Percentiles rank a stretch among this genome's conserved stretches.
phyloP scores from a whole-genome alignment of 2,113 vertebrate species.

The Daubentonia madagascariensis region DNA sequence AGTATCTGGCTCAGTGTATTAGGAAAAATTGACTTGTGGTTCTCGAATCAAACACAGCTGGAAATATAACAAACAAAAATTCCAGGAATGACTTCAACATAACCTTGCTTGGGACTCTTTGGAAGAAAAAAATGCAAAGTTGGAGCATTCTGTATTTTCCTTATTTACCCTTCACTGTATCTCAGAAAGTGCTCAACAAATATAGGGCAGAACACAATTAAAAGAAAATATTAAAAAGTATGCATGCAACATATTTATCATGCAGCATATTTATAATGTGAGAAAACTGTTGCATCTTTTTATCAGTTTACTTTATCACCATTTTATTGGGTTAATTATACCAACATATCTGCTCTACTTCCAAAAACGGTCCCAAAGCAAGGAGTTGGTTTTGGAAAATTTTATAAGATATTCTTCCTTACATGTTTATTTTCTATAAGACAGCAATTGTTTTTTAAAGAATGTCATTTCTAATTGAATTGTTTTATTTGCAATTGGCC shows the following conservation, averaged over 20 bases:
- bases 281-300: neutral
- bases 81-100: neutral
- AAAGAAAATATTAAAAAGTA: neutral
- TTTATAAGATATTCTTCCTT: neutral
- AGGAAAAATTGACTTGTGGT: neutral
- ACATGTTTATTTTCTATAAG: neutral
- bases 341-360: neutral
- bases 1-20: neutral
- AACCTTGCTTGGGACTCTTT: neutral
- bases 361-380: neutral
- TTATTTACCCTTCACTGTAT: neutral
- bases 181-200: neutral
- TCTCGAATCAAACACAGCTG: neutral
- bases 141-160: neutral
- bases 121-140: neutral
- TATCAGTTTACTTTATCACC: neutral
- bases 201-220: neutral
- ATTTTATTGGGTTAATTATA: neutral
- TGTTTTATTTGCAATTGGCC: neutral
- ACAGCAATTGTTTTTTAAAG: neutral
- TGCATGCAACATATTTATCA: neutral
- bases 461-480: neutral
- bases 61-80: neutral
- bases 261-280: neutral
- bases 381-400: neutral